Conservation (phyloP, 2,113 vertebrate species). For the Microtus ochrogaster region DNA sequence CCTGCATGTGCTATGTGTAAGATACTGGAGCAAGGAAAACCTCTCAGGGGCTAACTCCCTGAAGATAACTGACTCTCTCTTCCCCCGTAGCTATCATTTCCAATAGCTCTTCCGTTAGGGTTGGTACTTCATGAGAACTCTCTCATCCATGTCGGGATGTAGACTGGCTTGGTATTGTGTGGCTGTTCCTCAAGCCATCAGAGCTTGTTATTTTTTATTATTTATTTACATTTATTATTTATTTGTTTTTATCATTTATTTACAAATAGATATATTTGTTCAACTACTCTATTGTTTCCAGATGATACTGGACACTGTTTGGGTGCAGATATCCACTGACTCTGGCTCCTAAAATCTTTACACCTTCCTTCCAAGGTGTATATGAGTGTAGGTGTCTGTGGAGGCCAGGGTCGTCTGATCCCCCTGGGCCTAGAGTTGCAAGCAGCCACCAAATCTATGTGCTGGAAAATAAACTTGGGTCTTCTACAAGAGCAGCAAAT, state of each 20-base stretch:
- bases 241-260: too few relatives aligned
- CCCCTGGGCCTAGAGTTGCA: background rate
- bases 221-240: too few relatives aligned
- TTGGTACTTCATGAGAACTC: background rate
- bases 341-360: background rate
- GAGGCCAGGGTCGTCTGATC: background rate
- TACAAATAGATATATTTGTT: too few relatives aligned
- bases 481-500: background rate
- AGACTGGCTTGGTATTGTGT: too few relatives aligned
- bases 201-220: too few relatives aligned
- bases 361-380: background rate
- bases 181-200: too few relatives aligned
- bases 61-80: background rate
- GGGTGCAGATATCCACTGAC: too few relatives aligned
- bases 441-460: too few relatives aligned
- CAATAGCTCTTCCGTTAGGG: background rate
- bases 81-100: background rate
- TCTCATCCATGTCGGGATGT: too few relatives aligned
- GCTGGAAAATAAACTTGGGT: background rate
- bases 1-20: background rate
- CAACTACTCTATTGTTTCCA: background rate
- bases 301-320: background rate
- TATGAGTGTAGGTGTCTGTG: background rate
- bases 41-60: too few relatives aligned
- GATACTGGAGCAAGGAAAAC: background rate